Evolutionary conservation across 2,888 invertebrate species (phyloP).

Genomic region (Malthinus flaveolus): DNA sequence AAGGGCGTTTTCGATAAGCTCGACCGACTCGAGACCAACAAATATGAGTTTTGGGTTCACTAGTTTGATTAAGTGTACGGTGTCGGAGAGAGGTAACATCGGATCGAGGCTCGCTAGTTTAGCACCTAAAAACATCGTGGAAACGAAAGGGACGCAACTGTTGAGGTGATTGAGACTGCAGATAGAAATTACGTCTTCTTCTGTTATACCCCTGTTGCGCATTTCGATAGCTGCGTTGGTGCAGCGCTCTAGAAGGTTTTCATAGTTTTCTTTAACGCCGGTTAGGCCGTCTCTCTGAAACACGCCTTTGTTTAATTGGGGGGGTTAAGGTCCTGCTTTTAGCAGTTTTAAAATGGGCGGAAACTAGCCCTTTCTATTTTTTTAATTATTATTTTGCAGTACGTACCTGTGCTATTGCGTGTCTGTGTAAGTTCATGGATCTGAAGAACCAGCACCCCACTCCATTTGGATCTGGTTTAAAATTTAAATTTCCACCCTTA

Average conservation of each 20-base stretch:
- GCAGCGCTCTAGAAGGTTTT: slow-evolving; percentile 35
- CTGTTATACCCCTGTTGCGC: slow-evolving; percentile 45
- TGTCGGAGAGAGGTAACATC: slow-evolving; percentile 34
- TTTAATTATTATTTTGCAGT: background rate
- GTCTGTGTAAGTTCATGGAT: slow-evolving; percentile 2
- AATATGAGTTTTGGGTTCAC: slow-evolving; percentile 28
- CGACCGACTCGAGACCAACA: slow-evolving; percentile 14
- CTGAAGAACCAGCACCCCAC: slow-evolving; percentile 13
- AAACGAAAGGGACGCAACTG: slow-evolving; percentile 54
- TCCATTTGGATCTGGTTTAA: slow-evolving; percentile 14
- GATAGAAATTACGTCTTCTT: slow-evolving; percentile 55
- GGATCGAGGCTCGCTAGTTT: slow-evolving; percentile 42
- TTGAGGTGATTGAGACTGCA: slow-evolving; percentile 57
- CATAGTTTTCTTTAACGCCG: slow-evolving; percentile 46
- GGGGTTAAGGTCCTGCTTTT: background rate
- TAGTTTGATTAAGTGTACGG: slow-evolving; percentile 35
- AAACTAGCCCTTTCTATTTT: background rate
- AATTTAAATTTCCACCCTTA: slow-evolving; percentile 1
- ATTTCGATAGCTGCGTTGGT: slow-evolving; percentile 31
- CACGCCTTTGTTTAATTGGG: background rate
- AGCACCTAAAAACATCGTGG: slow-evolving; percentile 54
- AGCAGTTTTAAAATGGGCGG: background rate
- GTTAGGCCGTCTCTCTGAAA: slow-evolving; percentile 17
- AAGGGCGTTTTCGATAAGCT: slow-evolving; percentile 28
- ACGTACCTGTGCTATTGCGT: slow-evolving; percentile 16